A percentile compares a stretch with the other conserved stretches of the same genome.
Conservation (phyloP, 2,113 vertebrate species). For the Anthoscopus minutus region DNA sequence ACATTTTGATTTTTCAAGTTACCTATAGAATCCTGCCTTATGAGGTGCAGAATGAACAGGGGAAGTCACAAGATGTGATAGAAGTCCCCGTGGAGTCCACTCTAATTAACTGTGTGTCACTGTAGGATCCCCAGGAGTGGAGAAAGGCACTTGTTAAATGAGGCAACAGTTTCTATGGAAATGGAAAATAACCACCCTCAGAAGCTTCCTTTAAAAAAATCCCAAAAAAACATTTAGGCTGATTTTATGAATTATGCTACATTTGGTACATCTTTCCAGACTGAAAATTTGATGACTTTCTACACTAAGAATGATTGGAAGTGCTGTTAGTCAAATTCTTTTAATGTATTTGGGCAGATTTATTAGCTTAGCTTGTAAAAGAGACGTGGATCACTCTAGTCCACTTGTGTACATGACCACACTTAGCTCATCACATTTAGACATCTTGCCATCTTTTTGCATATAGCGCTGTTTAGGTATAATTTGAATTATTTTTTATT, state of each 20-base stretch:
- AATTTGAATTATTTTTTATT: neutral
- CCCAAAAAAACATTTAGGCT: neutral
- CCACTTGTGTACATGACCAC: fast-evolving
- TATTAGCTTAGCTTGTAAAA: neutral
- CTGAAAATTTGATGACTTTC: neutral
- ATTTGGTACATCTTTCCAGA: neutral
- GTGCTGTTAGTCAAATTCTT: neutral
- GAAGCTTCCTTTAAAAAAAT: neutral
- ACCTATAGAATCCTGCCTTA: neutral
- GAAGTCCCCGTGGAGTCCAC: neutral
- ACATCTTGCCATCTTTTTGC: neutral
- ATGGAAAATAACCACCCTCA: neutral
- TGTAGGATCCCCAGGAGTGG: neutral
- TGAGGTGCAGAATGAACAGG: neutral
- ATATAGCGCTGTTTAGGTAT: neutral
- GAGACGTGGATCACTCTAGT: neutral
- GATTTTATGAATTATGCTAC: neutral
- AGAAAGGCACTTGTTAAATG: neutral
- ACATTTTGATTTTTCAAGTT: neutral
- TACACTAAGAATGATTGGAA: neutral
- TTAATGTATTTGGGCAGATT: neutral
- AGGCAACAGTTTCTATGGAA: neutral
- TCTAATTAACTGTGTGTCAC: neutral
- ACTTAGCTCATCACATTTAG: neutral
- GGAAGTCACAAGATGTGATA: neutral